phyloP scores from a whole-genome alignment of 2,888 invertebrate genomes.

The Dasypogon diadema region DNA sequence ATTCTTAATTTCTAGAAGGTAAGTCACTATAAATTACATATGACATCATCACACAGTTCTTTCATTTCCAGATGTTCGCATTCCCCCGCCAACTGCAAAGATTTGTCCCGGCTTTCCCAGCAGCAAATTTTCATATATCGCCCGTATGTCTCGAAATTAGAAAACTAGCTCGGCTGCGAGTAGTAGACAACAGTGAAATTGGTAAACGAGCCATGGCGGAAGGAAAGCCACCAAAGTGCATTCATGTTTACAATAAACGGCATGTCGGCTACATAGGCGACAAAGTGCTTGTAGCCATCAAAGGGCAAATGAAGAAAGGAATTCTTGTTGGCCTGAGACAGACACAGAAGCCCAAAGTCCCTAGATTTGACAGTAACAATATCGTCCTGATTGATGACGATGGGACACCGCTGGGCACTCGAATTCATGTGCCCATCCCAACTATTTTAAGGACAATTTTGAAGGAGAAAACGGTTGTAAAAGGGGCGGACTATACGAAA shows the following conservation, averaged over 20 bases:
- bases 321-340: constrained; percentile 90
- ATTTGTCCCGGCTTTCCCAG: background rate
- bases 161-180: constrained; percentile 82
- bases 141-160: constrained; percentile 75
- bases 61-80: background rate
- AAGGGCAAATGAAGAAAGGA: constrained; percentile 94
- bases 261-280: constrained; percentile 79
- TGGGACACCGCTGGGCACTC: constrained; percentile 93
- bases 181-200: constrained; percentile 97
- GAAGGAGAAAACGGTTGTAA: constrained; percentile 82
- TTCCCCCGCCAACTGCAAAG: background rate
- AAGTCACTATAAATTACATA: no score
- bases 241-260: constrained; percentile 92
- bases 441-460: constrained; percentile 86
- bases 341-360: constrained; percentile 82
- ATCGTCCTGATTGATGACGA: constrained; percentile 95
- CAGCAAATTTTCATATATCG: constrained; percentile 72
- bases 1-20: no score
- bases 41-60: no score
- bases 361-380: constrained; percentile 96
- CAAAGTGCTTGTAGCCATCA: constrained; percentile 91
- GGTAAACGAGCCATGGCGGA: constrained; percentile 95
- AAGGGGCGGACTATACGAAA: constrained; percentile 93
- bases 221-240: constrained; percentile 92
- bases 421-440: constrained; percentile 96